These are phyloP conservation scores for Melanocharis versteri DNA, from an alignment of 2,113 vertebrate genomes.

Conservation along the genomic window DNA sequence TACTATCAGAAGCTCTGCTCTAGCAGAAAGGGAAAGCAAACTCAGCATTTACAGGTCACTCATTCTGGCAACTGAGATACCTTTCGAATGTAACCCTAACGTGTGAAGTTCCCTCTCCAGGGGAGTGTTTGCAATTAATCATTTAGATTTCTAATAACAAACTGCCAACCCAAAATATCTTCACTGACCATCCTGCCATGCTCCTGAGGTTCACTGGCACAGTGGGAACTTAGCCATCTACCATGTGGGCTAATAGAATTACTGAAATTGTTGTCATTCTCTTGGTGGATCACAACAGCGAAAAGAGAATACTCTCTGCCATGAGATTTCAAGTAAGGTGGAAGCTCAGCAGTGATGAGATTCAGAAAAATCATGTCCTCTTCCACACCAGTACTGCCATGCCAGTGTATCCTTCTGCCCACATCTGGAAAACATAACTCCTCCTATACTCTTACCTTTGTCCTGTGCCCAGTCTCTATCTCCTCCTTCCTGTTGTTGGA, in stretches of 20 bases:
- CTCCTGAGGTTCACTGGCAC: background rate
- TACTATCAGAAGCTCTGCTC: background rate
- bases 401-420: background rate
- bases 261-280: background rate
- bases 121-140: background rate
- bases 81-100: background rate
- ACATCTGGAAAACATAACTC: accelerated
- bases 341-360: background rate
- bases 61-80: background rate
- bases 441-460: background rate
- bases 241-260: background rate
- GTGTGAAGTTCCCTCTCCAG: background rate
- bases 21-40: background rate
- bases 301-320: background rate
- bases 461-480: background rate
- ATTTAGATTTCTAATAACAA: background rate
- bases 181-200: background rate
- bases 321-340: background rate
- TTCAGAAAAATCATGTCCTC: background rate
- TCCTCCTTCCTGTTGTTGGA: background rate
- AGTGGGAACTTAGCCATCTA: background rate
- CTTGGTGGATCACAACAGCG: background rate
- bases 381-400: background rate
- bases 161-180: background rate
- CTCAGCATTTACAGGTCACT: background rate